Base-by-base conservation (phyloP, 2,113 vertebrate species). In the Myiagra hebetior region DNA sequence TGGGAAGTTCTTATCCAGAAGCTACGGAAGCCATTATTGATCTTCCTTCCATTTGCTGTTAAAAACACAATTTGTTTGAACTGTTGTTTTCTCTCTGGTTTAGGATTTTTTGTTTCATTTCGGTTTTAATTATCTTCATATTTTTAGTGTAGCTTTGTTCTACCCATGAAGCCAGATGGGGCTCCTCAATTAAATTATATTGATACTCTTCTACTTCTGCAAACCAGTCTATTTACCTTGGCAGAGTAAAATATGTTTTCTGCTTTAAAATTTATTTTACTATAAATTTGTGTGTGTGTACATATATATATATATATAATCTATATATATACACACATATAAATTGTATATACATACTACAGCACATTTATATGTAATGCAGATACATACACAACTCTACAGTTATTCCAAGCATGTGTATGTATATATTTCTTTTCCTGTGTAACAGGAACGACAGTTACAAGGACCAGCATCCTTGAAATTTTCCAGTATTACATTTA, bases 71-170 rank as follows among this genome's bases (percentile, higher is more conserved):
- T 80, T 94, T 87, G 4, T 87, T 89, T 95, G 42, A 94, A 89
- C 75, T 33, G 17, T 62, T 50, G 4, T 42, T 50, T 37, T 93
- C 21, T 92, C 88, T 83, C 27, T 76, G 41, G 73, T 85, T 73
- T 47, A 44, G 52, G 20, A 46, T 65, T 93, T 96, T 93, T 78
- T 78, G 27, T 90, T 92, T 93, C 39, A 62, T 85, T 95, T 94
- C 84, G 26, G 0, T 70, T 95, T 92, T 93, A 95, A 95, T 93
- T 89, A 80, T 47, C n/a, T 91, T 76, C 57, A 41, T 87, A 76
- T 56, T 75, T 95, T 95, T 84, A 94, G 55, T 1, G 2, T 17
- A 67, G 46, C 39, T 96, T 96, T 97, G 63, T 96, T 94, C 83
- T 94, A 77, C 23, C 13, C 20, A 10, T 90, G 55, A 30, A 94